Percentiles rank a stretch among this genome's conserved stretches.
Conservation (phyloP, 2,797 vertebrate genomes). For the Syngnathus acus region DNA sequence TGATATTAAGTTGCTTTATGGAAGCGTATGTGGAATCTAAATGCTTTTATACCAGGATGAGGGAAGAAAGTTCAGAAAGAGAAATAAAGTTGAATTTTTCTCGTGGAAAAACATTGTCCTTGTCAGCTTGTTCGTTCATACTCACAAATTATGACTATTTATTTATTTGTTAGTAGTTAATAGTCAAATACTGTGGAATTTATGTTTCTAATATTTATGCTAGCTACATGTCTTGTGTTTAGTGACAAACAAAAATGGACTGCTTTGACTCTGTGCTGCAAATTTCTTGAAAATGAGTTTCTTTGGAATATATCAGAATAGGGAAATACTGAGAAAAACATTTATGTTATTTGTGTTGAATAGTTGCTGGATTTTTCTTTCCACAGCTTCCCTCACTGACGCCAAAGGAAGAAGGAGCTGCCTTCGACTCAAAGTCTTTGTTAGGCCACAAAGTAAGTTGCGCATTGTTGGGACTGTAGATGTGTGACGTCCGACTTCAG, state of each 20-base stretch:
- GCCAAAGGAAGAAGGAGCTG: slow-evolving; percentile 86
- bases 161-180: neutral
- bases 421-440: slow-evolving; percentile 93
- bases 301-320: neutral
- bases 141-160: neutral
- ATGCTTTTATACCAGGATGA: slow-evolving; percentile 17
- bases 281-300: neutral
- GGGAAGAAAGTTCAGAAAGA: slow-evolving; percentile 15
- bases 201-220: neutral
- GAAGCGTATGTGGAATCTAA: slow-evolving; percentile 21
- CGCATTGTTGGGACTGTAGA: slow-evolving; percentile 7
- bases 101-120: neutral
- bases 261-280: no score
- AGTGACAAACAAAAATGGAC: neutral
- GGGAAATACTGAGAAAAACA: neutral
- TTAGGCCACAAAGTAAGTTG: slow-evolving; percentile 91
- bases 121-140: neutral
- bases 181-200: no score
- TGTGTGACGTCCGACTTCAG: slow-evolving; percentile 18
- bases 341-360: neutral
- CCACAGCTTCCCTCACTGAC: slow-evolving; percentile 83
- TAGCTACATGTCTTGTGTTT: neutral
- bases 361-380: slow-evolving; percentile 8
- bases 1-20: slow-evolving; percentile 33
- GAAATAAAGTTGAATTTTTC: slow-evolving; percentile 5